Percentiles rank a stretch among this genome's conserved stretches.
Conservation (phyloP, 2,113 vertebrate genomes). For the Dissostichus mawsoni region DNA sequence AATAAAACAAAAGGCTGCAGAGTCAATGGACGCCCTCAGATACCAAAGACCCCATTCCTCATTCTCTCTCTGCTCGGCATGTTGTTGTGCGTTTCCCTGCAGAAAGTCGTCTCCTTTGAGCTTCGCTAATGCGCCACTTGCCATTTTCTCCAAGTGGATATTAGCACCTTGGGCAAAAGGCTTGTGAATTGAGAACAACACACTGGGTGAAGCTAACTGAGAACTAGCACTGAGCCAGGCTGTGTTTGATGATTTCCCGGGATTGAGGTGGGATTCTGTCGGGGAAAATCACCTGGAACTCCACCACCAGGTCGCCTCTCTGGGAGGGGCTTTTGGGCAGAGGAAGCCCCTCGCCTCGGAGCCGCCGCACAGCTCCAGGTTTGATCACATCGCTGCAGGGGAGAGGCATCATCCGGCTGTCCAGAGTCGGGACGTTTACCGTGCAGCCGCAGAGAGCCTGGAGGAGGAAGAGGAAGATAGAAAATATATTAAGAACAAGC, state of each 20-base stretch:
- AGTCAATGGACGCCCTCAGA: conserved; percentile 63
- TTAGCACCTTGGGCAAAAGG: conserved; percentile 69
- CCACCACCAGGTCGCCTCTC: conserved; percentile 94
- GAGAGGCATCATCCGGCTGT: conserved; percentile 93
- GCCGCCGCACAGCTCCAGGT: conserved; percentile 92
- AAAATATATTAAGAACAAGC: conserved; percentile 22
- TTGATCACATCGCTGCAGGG: conserved; percentile 96
- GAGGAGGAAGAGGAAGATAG: conserved; percentile 30
- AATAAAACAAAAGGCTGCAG: conserved; percentile 57
- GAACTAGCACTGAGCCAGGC: conserved; percentile 86
- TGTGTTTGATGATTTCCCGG: conserved; percentile 96
- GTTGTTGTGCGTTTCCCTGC: conserved; percentile 41
- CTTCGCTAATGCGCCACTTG: conserved; percentile 38
- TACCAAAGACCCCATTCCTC: conserved; percentile 61
- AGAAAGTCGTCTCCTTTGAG: conserved; percentile 42
- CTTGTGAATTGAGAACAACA: conserved; percentile 59
- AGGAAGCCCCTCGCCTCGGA: conserved; percentile 94
- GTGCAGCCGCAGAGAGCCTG: conserved; percentile 98
- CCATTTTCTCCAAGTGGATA: conserved; percentile 50
- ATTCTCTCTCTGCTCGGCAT: conserved; percentile 52
- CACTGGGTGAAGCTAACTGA: conserved; percentile 22
- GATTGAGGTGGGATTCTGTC: conserved; percentile 97
- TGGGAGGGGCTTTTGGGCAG: conserved; percentile 92
- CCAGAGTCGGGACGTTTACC: conserved; percentile 96
- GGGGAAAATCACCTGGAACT: conserved; percentile 97